A percentile compares a stretch with the other conserved stretches of the same genome.
These are phyloP conservation scores for Manacus vitellinus DNA, from an alignment of 2,113 vertebrate species.

Conservation along the genomic window DNA sequence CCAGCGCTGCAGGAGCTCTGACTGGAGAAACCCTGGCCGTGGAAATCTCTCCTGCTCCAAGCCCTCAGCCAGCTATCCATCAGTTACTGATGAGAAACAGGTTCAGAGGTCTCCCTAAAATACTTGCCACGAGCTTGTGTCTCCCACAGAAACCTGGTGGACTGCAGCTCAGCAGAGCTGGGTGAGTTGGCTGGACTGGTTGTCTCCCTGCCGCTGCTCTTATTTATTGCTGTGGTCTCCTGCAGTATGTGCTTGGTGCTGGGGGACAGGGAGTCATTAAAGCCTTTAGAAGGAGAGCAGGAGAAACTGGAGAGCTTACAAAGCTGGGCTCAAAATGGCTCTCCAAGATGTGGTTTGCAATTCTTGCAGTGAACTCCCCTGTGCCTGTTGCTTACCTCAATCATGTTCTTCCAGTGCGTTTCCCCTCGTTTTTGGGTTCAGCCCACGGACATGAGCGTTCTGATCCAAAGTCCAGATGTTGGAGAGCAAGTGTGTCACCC, in stretches of 20 bases:
- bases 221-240: background rate
- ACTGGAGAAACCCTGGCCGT: background rate
- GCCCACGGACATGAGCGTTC: accelerated
- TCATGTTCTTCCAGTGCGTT: background rate
- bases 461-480: background rate
- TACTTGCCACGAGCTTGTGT: background rate
- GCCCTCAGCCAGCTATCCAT: background rate
- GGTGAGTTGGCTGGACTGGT: background rate
- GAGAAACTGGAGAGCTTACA: background rate
- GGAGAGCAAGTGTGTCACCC: background rate
- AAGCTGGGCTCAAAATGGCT: background rate
- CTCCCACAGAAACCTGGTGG: background rate
- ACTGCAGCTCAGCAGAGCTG: background rate
- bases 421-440: background rate
- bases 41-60: background rate
- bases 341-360: background rate
- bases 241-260: background rate
- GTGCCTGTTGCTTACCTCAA: background rate
- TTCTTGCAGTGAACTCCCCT: background rate
- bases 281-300: background rate
- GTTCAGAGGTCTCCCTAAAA: background rate
- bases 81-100: background rate
- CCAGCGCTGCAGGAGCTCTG: background rate
- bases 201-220: background rate
- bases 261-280: background rate